Conservation (phyloP, 2,888 invertebrate species). For the Mythimna ferrago region DNA sequence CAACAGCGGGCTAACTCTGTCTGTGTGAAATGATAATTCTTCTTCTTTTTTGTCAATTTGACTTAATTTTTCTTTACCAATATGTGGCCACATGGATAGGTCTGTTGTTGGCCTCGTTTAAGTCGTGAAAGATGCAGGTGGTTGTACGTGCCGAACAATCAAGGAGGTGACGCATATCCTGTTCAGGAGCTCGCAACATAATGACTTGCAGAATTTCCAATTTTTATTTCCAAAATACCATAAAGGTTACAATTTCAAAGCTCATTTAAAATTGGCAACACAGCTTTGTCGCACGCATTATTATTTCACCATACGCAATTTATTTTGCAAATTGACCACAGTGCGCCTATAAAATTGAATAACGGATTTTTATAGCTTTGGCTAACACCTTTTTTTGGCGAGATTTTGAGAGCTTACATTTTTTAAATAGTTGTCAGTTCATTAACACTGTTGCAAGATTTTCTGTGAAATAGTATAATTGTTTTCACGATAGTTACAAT, state of each 20-base stretch:
- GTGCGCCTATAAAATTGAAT: conserved; percentile 56
- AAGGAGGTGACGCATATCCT: too few species aligned
- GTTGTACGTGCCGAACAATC: too few species aligned
- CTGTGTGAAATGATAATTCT: too few species aligned
- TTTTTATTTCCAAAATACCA: neutral
- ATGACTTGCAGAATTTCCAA: neutral
- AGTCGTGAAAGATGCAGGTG: too few species aligned
- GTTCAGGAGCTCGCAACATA: too few species aligned
- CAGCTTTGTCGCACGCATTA: conserved; percentile 38
- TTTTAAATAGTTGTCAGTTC: conserved; percentile 32
- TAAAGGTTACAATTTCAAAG: conserved; percentile 9
- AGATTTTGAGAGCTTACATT: conserved; percentile 35
- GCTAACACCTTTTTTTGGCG: conserved; percentile 38
- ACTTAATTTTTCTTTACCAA: too few species aligned
- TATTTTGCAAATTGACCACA: conserved; percentile 48
- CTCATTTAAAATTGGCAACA: conserved; percentile 51
- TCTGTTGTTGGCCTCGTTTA: too few species aligned
- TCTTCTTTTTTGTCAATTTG: too few species aligned
- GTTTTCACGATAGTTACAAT: conserved; percentile 38
- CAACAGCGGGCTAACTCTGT: neutral
- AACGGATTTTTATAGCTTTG: conserved; percentile 57
- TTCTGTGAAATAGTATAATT: conserved; percentile 18
- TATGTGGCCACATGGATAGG: too few species aligned
- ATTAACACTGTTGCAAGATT: conserved; percentile 37
- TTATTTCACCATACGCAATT: conserved; percentile 48